Evolutionary conservation across 30 jellyfish, hydroid and myxozoan genomes (phyloP).

Genomic region (Nemopilema nomurai): DNA sequence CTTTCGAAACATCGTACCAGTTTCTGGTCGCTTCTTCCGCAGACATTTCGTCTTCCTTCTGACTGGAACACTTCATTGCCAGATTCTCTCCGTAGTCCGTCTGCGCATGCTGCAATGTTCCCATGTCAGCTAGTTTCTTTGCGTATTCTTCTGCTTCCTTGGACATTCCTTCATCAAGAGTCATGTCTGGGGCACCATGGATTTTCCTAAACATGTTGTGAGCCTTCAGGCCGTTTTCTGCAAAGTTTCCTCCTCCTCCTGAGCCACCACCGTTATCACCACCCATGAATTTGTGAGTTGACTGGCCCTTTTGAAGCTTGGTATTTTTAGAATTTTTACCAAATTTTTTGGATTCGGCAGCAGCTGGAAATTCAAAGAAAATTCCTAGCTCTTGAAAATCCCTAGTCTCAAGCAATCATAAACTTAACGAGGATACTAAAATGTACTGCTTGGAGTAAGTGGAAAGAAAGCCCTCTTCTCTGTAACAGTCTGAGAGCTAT

Average conservation of each 20-base stretch:
- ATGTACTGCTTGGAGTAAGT: no score
- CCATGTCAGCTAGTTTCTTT: conserved; percentile 64
- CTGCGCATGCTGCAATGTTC: conserved; percentile 76
- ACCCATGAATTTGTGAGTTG: neutral
- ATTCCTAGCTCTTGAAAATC: no score
- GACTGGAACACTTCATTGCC: conserved; percentile 81
- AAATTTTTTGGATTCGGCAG: no score
- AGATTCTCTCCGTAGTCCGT: conserved; percentile 88
- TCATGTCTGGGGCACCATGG: conserved; percentile 84
- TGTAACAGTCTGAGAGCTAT: no score
- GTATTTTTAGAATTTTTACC: neutral
- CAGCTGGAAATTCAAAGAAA: no score
- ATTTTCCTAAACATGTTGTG: conserved; percentile 84
- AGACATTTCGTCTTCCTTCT: conserved; percentile 66
- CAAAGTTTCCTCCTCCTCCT: conserved; percentile 28
- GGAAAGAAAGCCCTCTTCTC: no score
- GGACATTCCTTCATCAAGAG: conserved; percentile 71
- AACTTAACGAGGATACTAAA: no score
- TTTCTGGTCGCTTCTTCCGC: conserved; percentile 86
- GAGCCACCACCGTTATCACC: conserved; percentile 5
- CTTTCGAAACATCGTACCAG: conserved; percentile 58
- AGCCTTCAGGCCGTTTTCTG: conserved; percentile 52
- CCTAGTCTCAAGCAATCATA: no score
- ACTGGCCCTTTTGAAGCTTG: neutral
- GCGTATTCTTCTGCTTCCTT: conserved; percentile 87